phyloP scores from a whole-genome alignment of 1,140 invertebrate genomes.

The Littorina saxatilis region DNA sequence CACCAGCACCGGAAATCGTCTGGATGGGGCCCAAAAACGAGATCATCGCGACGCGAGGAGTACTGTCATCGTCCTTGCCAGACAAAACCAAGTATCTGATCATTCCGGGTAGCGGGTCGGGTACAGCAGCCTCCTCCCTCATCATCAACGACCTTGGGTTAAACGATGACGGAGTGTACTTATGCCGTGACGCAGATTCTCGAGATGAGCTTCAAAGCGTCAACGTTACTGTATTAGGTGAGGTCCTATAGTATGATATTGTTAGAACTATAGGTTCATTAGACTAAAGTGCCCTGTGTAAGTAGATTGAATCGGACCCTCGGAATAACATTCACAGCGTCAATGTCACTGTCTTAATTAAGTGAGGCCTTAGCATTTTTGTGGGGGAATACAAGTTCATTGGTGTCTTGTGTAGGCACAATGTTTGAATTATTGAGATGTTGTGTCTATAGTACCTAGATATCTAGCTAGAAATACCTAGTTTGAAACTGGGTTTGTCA shows the following conservation, averaged over 20 bases:
- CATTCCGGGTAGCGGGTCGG: not conserved
- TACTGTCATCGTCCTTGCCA: not conserved
- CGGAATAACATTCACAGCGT: too few relatives aligned
- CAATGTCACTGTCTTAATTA: too few relatives aligned
- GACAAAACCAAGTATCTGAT: not conserved
- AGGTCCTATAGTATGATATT: not conserved
- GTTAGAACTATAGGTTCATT: too few relatives aligned
- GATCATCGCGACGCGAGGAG: not conserved
- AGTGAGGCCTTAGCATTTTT: too few relatives aligned
- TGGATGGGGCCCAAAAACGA: conserved; percentile 2
- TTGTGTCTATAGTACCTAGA: too few relatives aligned
- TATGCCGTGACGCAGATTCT: not conserved
- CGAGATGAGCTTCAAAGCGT: not conserved
- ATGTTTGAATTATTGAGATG: too few relatives aligned
- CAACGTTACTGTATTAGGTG: conserved; percentile 20
- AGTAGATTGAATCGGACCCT: too few relatives aligned
- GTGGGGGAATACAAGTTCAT: too few relatives aligned
- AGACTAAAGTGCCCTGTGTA: too few relatives aligned
- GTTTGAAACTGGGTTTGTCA: too few relatives aligned
- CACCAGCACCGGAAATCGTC: not conserved
- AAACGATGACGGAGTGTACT: conserved; percentile 15
- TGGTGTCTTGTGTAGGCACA: too few relatives aligned
- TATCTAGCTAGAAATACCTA: too few relatives aligned
- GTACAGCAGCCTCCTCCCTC: not conserved
- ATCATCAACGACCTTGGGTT: not conserved